Conservation (phyloP, 2,888 invertebrate species). For the Meteorus cinctellus region DNA sequence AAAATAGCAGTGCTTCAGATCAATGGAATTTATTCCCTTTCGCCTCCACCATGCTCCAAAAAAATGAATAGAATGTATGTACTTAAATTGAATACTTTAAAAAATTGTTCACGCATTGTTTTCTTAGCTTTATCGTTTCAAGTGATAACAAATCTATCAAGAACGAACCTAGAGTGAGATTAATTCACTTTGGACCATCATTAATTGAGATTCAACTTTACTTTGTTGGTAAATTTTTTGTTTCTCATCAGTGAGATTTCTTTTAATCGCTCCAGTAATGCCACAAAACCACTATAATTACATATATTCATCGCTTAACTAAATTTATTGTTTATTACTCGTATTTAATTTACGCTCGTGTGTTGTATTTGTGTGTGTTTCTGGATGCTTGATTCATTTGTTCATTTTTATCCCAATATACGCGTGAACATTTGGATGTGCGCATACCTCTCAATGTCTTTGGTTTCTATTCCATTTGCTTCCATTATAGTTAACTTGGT, state of each 20-base stretch:
- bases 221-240: background rate
- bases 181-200: conserved; percentile 32
- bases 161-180: conserved; percentile 27
- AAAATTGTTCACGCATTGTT: background rate
- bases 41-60: background rate
- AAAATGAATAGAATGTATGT: conserved; percentile 17
- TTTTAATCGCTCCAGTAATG: background rate
- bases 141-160: conserved; percentile 5
- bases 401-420: background rate
- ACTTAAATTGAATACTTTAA: conserved; percentile 14
- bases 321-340: conserved; percentile 10
- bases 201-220: conserved; percentile 17
- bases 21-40: background rate
- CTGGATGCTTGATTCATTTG: background rate
- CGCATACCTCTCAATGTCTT: conserved; percentile 5
- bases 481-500: no score
- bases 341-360: conserved; percentile 4
- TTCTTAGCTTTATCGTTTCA: background rate
- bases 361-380: background rate
- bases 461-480: background rate
- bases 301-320: conserved; percentile 21
- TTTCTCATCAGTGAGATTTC: background rate
- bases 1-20: conserved; percentile 22
- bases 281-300: background rate
- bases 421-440: background rate